Evolutionary conservation across 2,888 invertebrate genomes (phyloP).

Genomic region (Stenotaenia linearis): DNA sequence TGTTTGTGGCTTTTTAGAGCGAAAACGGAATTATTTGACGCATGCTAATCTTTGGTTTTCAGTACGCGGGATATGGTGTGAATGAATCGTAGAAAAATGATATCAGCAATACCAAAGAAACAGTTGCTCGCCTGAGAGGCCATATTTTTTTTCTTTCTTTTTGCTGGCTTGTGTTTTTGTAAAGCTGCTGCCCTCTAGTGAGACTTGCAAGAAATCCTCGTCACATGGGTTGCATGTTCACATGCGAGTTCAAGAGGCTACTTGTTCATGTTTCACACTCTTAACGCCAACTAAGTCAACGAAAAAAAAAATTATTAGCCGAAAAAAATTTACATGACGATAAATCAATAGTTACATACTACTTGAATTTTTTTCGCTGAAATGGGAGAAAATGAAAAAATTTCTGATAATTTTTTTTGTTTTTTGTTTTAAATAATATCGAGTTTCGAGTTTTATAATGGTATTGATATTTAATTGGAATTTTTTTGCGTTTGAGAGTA

Average conservation of each 20-base stretch:
- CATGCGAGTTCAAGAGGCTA: background rate
- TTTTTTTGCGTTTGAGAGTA: no score
- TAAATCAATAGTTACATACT: background rate
- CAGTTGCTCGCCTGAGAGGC: background rate
- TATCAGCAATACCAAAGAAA: background rate
- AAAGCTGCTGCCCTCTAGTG: slow-evolving; percentile 21
- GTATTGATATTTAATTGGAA: background rate
- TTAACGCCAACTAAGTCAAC: background rate
- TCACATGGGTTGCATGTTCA: slow-evolving; percentile 9
- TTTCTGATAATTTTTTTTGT: background rate
- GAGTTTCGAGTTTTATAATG: background rate
- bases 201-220: slow-evolving; percentile 1
- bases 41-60: background rate
- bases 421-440: background rate
- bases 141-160: slow-evolving; percentile 27
- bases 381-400: background rate
- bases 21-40: no score
- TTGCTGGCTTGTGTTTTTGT: background rate
- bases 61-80: background rate
- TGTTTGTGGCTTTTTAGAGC: no score
- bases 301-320: background rate
- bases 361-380: background rate
- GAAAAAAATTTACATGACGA: background rate
- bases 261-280: background rate
- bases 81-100: background rate